Evolutionary conservation across 2,888 invertebrate genomes (phyloP).

Genomic region (Trichogramma evanescens): DNA sequence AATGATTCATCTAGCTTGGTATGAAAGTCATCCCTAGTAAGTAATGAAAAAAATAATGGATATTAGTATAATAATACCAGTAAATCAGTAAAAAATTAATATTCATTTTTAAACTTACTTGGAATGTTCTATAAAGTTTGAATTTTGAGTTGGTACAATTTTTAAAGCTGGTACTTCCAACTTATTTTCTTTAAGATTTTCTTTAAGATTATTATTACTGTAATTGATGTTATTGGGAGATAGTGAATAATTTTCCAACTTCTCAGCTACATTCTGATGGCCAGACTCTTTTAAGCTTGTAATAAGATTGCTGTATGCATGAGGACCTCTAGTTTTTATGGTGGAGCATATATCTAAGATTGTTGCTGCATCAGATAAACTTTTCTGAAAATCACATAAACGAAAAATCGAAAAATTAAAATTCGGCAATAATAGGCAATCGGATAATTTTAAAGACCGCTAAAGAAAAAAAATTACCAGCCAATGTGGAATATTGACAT

Average conservation of each 20-base stretch:
- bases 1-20: slow-evolving; percentile 21
- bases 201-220: slow-evolving; percentile 7
- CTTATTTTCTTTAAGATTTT: background rate
- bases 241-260: slow-evolving; percentile 10
- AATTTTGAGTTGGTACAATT: slow-evolving; percentile 7
- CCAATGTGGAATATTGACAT: slow-evolving; percentile 37
- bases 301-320: slow-evolving; percentile 36
- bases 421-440: background rate
- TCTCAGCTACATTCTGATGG: slow-evolving; percentile 30
- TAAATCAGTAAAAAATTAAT: background rate
- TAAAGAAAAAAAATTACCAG: slow-evolving; percentile 26
- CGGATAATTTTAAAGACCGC: background rate
- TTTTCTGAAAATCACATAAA: slow-evolving; percentile 25
- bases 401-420: background rate
- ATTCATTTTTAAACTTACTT: slow-evolving; percentile 10
- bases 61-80: background rate
- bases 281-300: slow-evolving; percentile 31
- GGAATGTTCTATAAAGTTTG: slow-evolving; percentile 10
- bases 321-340: slow-evolving; percentile 39
- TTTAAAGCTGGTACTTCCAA: background rate
- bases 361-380: slow-evolving; percentile 24
- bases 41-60: background rate
- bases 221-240: slow-evolving; percentile 6
- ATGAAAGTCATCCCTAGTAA: slow-evolving; percentile 27
- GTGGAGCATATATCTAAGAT: slow-evolving; percentile 31